Evolutionary conservation across 2,797 vertebrate species (phyloP), one percentile per base, ranked within the genome.

Genomic region (Anguilla obscura): DNA sequence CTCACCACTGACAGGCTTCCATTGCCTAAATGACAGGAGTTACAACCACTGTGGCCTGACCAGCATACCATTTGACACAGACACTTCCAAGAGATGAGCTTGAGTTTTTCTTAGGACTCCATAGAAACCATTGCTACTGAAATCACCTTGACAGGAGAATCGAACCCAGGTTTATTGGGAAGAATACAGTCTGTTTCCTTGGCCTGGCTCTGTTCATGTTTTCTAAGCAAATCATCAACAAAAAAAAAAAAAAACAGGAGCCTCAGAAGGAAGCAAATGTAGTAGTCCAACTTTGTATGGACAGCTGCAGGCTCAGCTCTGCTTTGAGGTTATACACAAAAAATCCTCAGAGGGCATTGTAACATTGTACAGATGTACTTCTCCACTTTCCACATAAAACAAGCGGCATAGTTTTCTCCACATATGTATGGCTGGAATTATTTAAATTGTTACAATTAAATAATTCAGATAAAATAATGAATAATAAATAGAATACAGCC

Each of bases 71-170:
- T 74, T 74, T 74, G 30, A 74, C 30, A 33, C 36, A 36, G 40
- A 12, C 0, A 40, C 21, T 5, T 36, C 8, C 69, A 74, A 10
- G 27, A 33, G 69, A 74, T 33, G 69, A 36, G 9, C 27, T 33
- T 10, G 14, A 36, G 69, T 10, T 30, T 9, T 3, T 6, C 52
- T 54, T 84, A 56, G 48, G 45, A 14, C 36, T 33, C 84, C 45
- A 86, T 86, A 33, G 85, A 40, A 66, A 69, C 60, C 21, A 14
- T 86, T 86, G 45, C 56, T 86, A 30, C 0, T 24, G 63, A 86
- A 45, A 36, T 12, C 40, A n/a, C 27, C 33, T 7, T 85, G 14
- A 85, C 30, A n/a, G 18, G 16, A 66, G 8, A 45, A 21, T 24
- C 24, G 58, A 21, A 14, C 30, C n/a, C 1, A 24, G 24, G 56